Conservation (phyloP, 1,140 invertebrate species). For the Tenebrio molitor region DNA sequence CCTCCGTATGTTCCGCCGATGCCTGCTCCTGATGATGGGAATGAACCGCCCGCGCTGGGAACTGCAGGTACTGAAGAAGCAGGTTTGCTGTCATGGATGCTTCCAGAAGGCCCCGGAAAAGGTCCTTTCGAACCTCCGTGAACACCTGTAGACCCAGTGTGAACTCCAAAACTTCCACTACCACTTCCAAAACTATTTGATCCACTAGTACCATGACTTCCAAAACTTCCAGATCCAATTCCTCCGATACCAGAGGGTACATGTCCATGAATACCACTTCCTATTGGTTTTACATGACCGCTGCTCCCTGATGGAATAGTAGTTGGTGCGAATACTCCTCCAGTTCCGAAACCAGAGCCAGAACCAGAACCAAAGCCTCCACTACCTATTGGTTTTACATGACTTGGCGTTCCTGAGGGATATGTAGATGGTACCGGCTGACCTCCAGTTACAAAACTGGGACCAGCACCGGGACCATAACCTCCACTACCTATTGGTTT, state of each 20-base stretch:
- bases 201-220: not conserved
- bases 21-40: not conserved
- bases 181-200: not conserved
- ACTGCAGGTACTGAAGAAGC: constrained; percentile 37
- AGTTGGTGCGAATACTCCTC: no score
- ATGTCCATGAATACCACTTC: no score
- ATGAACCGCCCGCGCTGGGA: not conserved
- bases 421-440: no score
- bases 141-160: no score
- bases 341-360: not conserved
- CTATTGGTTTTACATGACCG: no score
- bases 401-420: no score
- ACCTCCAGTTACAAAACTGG: no score
- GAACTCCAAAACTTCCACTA: not conserved
- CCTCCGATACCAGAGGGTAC: not conserved
- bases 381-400: no score
- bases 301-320: no score
- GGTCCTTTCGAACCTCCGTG: constrained; percentile 47
- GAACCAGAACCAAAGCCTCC: not conserved
- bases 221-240: not conserved
- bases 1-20: not conserved
- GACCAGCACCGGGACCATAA: not conserved
- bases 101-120: constrained; percentile 42
- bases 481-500: not conserved
- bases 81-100: constrained; percentile 36